Evolutionary conservation across 2,113 vertebrate species (phyloP).

Genomic region (Cyphomyrus plagiostoma): DNA sequence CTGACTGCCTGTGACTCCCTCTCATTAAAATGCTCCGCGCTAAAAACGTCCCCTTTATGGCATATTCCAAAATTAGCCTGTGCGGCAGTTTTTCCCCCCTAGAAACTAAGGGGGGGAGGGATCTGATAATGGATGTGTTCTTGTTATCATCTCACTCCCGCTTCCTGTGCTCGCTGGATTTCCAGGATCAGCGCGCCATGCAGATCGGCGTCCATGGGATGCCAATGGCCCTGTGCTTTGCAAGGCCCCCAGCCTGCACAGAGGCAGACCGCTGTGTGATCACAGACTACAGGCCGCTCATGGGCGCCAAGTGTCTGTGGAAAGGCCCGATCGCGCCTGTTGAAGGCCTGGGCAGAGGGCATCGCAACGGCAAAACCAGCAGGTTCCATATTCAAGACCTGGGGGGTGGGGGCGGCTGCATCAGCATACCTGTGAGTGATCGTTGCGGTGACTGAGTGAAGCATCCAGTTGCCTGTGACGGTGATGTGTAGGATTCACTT

Average conservation of each 20-base stretch:
- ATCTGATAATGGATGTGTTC: background rate
- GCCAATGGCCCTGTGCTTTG: background rate
- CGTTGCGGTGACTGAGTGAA: background rate
- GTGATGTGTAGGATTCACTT: background rate
- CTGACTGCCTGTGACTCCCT: background rate
- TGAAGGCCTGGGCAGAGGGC: background rate
- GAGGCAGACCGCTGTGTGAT: conserved; percentile 16
- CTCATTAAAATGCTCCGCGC: background rate
- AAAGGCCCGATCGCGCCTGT: no score
- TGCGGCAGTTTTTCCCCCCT: background rate
- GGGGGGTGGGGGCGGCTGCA: background rate
- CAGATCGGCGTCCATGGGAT: conserved; percentile 4
- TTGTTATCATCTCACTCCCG: background rate
- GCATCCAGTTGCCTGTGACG: background rate
- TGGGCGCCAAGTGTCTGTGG: background rate
- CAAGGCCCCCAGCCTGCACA: conserved; percentile 2
- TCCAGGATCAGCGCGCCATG: conserved; percentile 15
- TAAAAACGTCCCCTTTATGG: background rate
- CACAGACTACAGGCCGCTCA: conserved; percentile 14
- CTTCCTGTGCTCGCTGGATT: conserved; percentile 21
- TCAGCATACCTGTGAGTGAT: background rate
- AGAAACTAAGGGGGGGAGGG: background rate
- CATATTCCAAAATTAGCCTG: conserved; percentile 12
- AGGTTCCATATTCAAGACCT: background rate
- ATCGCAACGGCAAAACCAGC: background rate